Base-by-base conservation (phyloP, 2,113 vertebrate genomes). In the Glaucidium brasilianum region DNA sequence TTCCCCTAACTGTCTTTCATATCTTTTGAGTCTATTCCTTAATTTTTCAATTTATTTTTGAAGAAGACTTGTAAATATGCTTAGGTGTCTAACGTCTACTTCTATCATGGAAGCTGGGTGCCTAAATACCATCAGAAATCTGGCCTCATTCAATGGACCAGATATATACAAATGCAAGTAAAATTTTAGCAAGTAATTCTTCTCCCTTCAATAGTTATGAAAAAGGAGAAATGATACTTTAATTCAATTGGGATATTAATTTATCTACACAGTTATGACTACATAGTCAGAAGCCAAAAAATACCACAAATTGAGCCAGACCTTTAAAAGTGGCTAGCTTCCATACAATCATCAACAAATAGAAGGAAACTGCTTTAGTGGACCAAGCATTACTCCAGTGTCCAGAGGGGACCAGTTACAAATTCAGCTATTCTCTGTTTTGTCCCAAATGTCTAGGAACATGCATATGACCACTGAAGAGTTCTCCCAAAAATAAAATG, bases 1-100 rank as follows among this genome's bases (percentile, higher is more conserved):
- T 96, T 98, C 67, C 71, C 67, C 53, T 80, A 94, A 93, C 76
- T 86, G 59, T 92, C 56, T 87, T 92, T 75, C 60, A 12, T 53
- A 67, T 80, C 13, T 87, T 94, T 69, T 43, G n/a, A 59, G 32
- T 62, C 87, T 88, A 75, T 60, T 72, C 20, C 32, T 92, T 90
- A 85, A 81, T 94, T 92, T 5, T 87, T 91, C 14, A 18, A 26
- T 73, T 85, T 66, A 55, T 60, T 94, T 94, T 95, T 88, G 58
- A 66, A 89, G 15, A 6, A 95, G 18, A 21, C 4, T 63, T 76
- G 50, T 72, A 85, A 83, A 74, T 66, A 75, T 63, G 21, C 17
- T 60, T 77, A 55, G 37, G 3, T 34, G 15, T 62, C 16, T 73
- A 66, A 77, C 58, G 16, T 10, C 11, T 41, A 45, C 49, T 37